Evolutionary conservation across 2,888 invertebrate species (phyloP), one percentile per base, ranked within the genome.

Genomic region (Amorpha juglandis): DNA sequence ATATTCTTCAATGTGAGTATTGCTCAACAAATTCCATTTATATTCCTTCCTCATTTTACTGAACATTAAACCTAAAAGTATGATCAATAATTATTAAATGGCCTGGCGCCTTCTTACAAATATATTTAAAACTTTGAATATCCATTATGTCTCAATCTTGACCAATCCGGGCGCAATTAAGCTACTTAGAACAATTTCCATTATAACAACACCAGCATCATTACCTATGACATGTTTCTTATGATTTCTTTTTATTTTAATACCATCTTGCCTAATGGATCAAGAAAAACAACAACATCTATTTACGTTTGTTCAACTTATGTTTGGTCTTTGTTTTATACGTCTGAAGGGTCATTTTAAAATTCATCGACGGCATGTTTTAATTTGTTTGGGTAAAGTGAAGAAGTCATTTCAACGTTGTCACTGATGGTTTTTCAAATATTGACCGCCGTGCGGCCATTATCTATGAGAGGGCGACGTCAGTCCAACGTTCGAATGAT

Each of bases 371-470:
- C 27, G 21, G 70, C 69, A 66, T 62, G 53, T 67, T 72, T 75
- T 74, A 78, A 75, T 78, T 83, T 81, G 83, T 80, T 74, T 80
- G 74, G 78, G 83, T 85, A 83, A 90, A 90, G 88, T 86, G 88
- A 89, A 90, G 90, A 87, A 91, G 91, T 88, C 88, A 86, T 88
- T 89, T 82, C 74, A 79, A 78, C 80, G 85, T 82, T 86, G 88
- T 88, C 88, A 80, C 82, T 88, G 89, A 91, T 91, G 90, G 88
- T 81, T 89, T 89, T 89, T 88, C 90, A 91, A 93, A 93, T 92
- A 92, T 93, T 92, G 91, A 91, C 91, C 80, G 84, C 80, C 77
- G 78, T 78, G 42, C 58, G 79, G 77, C 87, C 86, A 90, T 91
- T 92, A 92, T 92, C 90, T 84, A 75, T 79, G 81, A 81, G 79